phyloP scores from a whole-genome alignment of 1,140 invertebrate genomes.

The Muscidifurax raptorellus region DNA sequence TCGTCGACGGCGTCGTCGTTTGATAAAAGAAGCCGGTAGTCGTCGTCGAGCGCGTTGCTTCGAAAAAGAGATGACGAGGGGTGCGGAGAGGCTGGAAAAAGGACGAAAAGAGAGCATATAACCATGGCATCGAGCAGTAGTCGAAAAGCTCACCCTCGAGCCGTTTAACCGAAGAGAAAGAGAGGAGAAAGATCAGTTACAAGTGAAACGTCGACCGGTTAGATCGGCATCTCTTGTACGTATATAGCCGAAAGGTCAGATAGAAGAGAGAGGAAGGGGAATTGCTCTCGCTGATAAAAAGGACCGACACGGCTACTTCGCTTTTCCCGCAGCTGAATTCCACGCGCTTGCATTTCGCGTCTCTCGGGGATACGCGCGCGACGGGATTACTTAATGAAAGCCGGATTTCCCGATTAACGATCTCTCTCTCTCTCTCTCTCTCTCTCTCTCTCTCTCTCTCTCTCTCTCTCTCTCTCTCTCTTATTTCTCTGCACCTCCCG shows the following conservation, averaged over 20 bases:
- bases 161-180: not conserved
- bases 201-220: not conserved
- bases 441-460: no score
- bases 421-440: not conserved
- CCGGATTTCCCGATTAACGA: not conserved
- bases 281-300: constrained; percentile 25
- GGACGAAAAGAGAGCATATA: not conserved
- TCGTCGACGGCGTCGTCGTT: not conserved
- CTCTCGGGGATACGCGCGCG: not conserved
- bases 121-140: not conserved
- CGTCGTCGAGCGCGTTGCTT: not conserved
- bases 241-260: not conserved
- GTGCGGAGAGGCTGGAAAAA: not conserved
- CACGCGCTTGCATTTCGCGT: not conserved
- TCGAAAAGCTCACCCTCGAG: not conserved
- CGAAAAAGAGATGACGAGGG: not conserved
- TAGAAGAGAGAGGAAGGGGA: not conserved
- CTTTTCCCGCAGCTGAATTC: not conserved
- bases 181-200: constrained; percentile 25
- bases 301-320: not conserved
- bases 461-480: not conserved
- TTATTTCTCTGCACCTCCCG: no score
- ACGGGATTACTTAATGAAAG: constrained; percentile 10
- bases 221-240: constrained; percentile 13
- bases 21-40: constrained; percentile 35